Conservation (phyloP, 1,140 invertebrate species). For the Philotrypesis tridentata region DNA sequence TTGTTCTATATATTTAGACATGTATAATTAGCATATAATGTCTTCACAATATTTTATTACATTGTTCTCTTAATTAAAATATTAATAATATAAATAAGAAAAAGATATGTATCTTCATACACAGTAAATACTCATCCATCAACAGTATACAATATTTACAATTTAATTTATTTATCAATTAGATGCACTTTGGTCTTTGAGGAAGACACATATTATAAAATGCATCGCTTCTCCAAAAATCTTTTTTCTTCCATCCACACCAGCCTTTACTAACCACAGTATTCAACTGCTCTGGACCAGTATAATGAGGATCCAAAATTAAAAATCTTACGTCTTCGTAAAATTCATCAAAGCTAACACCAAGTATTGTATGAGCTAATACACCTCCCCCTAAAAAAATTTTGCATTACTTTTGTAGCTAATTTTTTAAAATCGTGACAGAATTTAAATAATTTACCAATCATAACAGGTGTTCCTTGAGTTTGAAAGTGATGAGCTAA, state of each 20-base stretch:
- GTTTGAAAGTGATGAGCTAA: constrained; percentile 92
- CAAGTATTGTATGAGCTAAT: constrained; percentile 97
- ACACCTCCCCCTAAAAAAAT: constrained; percentile 90
- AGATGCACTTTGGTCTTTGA: constrained; percentile 78
- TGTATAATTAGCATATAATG: constrained; percentile 1
- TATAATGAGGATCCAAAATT: constrained; percentile 98
- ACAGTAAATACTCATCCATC: constrained; percentile 20
- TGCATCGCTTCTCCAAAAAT: constrained; percentile 93
- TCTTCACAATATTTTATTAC: constrained; percentile 8
- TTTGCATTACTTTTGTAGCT: not conserved
- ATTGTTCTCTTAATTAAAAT: not conserved
- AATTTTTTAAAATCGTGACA: not conserved
- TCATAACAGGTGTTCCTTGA: constrained; percentile 98
- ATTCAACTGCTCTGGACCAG: constrained; percentile 84
- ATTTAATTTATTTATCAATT: constrained; percentile 50
- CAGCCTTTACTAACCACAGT: constrained; percentile 88
- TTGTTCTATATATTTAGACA: not conserved
- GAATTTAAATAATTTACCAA: constrained; percentile 78
- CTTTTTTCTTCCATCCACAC: constrained; percentile 93
- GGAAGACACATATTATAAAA: constrained; percentile 98
- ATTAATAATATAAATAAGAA: not conserved
- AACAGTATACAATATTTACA: constrained; percentile 42
- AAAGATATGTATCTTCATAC: constrained; percentile 32
- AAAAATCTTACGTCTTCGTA: constrained; percentile 89
- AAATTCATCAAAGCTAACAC: constrained; percentile 89